phyloP scores from a whole-genome alignment of 2,113 vertebrate species.

The Pitta sordida region DNA sequence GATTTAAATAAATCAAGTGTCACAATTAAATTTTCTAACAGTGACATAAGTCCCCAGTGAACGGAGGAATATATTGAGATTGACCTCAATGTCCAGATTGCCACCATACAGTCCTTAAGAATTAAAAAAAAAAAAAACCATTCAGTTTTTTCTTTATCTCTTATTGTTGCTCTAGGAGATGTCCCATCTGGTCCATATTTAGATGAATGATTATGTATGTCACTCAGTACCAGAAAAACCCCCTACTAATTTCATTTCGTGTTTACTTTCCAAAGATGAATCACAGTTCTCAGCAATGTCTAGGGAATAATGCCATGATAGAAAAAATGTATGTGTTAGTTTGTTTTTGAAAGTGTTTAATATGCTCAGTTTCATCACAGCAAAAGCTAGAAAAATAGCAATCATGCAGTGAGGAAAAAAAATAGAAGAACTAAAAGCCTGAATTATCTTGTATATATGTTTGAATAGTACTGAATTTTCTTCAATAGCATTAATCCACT shows the following conservation, averaged over 20 bases:
- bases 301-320: not conserved
- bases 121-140: not conserved
- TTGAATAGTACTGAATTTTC: not conserved
- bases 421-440: not conserved
- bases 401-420: not conserved
- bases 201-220: not conserved
- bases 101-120: not conserved
- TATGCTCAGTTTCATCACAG: not conserved
- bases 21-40: not conserved
- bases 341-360: not conserved
- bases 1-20: not conserved
- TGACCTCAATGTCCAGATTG: not conserved
- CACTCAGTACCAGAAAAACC: not conserved
- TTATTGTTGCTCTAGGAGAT: not conserved
- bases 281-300: not conserved
- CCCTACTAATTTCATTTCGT: not conserved
- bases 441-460: not conserved
- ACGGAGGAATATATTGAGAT: not conserved
- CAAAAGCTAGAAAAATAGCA: not conserved
- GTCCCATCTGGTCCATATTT: not conserved
- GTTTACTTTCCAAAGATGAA: slow-evolving; percentile 2
- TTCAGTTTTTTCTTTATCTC: not conserved
- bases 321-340: not conserved
- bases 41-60: not conserved
- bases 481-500: not conserved